Evolutionary conservation across 2,797 vertebrate species (phyloP).

Genomic region (Malurus splendens): DNA sequence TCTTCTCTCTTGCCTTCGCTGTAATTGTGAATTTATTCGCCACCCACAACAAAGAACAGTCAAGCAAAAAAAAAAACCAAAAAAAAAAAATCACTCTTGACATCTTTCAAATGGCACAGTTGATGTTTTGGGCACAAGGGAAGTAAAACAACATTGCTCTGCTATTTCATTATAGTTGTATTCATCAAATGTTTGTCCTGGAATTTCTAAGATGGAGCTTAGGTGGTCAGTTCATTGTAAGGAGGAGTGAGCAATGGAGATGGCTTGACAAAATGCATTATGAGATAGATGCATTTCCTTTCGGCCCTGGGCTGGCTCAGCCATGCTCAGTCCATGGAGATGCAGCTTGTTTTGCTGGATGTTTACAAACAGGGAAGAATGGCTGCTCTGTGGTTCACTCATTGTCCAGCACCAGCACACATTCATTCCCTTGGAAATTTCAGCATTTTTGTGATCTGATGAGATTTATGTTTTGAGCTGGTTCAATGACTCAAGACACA

Average conservation of each 20-base stretch:
- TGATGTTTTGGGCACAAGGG: neutral
- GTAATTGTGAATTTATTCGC: neutral
- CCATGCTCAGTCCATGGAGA: neutral
- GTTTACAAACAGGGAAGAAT: neutral
- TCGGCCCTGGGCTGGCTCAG: neutral
- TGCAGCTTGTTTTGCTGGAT: neutral
- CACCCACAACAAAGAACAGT: neutral
- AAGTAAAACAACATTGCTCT: neutral
- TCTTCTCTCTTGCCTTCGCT: neutral
- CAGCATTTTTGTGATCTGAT: neutral
- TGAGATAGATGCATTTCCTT: neutral
- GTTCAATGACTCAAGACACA: neutral
- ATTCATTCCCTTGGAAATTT: neutral
- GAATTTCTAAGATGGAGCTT: neutral
- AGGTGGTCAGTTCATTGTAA: neutral
- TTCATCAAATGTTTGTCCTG: neutral
- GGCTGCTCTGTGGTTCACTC: neutral
- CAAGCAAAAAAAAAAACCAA: neutral
- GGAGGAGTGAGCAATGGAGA: neutral
- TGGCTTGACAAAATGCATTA: neutral
- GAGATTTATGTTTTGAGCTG: constrained; percentile 6
- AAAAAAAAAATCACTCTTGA: neutral
- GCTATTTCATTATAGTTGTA: neutral
- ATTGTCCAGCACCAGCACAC: neutral
- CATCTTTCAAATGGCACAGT: neutral